Percentiles rank a stretch among this genome's conserved stretches.
Conservation (phyloP, 2,113 vertebrate species). For the Neopipo cinnamomea region DNA sequence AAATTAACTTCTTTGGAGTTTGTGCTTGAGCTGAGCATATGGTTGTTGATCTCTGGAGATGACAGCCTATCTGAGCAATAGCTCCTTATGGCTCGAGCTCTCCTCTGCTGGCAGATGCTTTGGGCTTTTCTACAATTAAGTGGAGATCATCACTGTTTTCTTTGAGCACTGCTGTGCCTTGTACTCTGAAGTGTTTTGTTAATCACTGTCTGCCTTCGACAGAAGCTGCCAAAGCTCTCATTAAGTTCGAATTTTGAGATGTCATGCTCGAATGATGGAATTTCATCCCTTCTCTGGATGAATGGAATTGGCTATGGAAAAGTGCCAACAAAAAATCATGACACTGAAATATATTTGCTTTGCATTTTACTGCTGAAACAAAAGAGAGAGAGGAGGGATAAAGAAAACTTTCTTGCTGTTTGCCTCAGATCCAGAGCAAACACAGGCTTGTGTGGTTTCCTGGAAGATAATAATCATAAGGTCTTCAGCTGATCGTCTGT, state of each 20-base stretch:
- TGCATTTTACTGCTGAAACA: slow-evolving; percentile 70
- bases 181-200: slow-evolving; percentile 99
- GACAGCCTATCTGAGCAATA: slow-evolving; percentile 99
- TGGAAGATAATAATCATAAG: slow-evolving; percentile 52
- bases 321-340: slow-evolving; percentile 75
- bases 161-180: slow-evolving; percentile 99
- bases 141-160: slow-evolving; percentile 99
- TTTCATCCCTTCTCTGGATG: slow-evolving; percentile 85
- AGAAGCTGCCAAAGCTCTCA: slow-evolving; percentile 99
- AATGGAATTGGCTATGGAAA: slow-evolving; percentile 82
- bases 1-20: slow-evolving; percentile 99
- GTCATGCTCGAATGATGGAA: slow-evolving; percentile 87
- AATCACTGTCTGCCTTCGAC: slow-evolving; percentile 99
- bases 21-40: slow-evolving; percentile 98
- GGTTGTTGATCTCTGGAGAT: slow-evolving; percentile 99
- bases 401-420: slow-evolving; percentile 47
- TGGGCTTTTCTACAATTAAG: slow-evolving; percentile 99
- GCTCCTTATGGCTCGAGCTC: slow-evolving; percentile 93
- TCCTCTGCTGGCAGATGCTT: slow-evolving; percentile 98
- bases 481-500: slow-evolving; percentile 41
- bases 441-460: slow-evolving; percentile 17
- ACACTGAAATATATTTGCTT: slow-evolving; percentile 75
- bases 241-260: slow-evolving; percentile 97
- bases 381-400: slow-evolving; percentile 42
- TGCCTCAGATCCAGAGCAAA: slow-evolving; percentile 52